Percentiles rank a stretch among this genome's conserved stretches.
Evolutionary conservation across 2,113 vertebrate species (phyloP).

Genomic region (Coracopsis vasa): DNA sequence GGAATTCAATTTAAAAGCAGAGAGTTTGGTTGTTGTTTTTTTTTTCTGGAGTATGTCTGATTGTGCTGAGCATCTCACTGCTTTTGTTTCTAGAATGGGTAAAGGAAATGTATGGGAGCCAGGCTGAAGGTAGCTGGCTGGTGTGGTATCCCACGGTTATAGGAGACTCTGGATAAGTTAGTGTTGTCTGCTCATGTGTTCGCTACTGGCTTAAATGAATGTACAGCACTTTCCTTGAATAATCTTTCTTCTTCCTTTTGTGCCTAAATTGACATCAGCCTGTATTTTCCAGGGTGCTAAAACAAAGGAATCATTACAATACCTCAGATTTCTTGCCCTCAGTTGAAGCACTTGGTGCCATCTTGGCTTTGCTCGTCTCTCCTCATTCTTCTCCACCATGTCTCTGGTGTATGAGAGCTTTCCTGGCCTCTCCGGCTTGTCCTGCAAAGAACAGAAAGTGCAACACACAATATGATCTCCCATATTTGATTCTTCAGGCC

Average conservation of each 20-base stretch:
- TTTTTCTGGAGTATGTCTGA: not conserved
- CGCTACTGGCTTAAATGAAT: not conserved
- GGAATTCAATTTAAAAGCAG: not conserved
- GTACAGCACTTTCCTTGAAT: not conserved
- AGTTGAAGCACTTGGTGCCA: rapidly evolving
- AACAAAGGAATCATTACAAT: not conserved
- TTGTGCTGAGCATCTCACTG: rapidly evolving
- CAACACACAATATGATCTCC: not conserved
- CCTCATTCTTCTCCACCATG: rapidly evolving
- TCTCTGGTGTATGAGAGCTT: not conserved
- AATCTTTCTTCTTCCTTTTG: not conserved
- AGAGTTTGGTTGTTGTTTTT: not conserved
- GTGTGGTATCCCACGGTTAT: not conserved
- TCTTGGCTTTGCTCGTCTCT: not conserved
- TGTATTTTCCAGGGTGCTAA: not conserved
- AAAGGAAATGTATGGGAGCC: not conserved
- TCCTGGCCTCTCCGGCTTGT: not conserved
- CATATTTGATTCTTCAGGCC: not conserved
- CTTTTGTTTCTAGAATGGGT: not conserved
- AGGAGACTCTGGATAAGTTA: not conserved
- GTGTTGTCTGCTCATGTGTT: not conserved
- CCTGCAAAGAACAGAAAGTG: not conserved
- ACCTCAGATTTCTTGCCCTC: not conserved
- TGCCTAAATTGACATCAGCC: not conserved
- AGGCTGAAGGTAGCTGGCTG: not conserved